These are phyloP conservation scores for Epinotia bilunana DNA, from an alignment of 2,888 invertebrate species.

Conservation along the genomic window DNA sequence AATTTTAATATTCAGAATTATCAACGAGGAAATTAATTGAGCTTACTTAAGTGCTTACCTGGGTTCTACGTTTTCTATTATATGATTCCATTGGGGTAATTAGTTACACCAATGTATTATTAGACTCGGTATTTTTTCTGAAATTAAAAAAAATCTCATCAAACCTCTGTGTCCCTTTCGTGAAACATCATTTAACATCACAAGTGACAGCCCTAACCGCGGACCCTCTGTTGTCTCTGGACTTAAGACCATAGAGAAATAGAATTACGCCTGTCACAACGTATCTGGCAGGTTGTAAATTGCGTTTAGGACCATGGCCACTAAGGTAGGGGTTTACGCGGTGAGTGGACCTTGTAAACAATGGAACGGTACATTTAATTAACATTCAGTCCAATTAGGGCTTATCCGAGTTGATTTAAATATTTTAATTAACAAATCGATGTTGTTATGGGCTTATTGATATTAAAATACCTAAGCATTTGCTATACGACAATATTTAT, in stretches of 20 bases:
- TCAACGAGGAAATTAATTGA: too few relatives aligned
- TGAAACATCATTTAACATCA: conserved; percentile 1
- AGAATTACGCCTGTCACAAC: conserved; percentile 42
- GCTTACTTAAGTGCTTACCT: too few relatives aligned
- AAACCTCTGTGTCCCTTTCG: background rate
- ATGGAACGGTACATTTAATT: conserved; percentile 18
- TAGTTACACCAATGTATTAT: too few relatives aligned
- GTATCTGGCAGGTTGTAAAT: conserved; percentile 41
- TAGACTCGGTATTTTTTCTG: background rate
- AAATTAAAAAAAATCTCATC: background rate
- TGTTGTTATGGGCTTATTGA: background rate
- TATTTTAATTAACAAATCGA: background rate
- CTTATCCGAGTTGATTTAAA: conserved; percentile 5
- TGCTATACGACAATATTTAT: too few relatives aligned
- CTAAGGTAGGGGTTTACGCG: conserved; percentile 15
- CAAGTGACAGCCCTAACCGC: conserved; percentile 23
- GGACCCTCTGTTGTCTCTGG: conserved; percentile 37
- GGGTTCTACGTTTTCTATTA: too few relatives aligned
- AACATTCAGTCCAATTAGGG: conserved; percentile 3
- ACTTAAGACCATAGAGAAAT: conserved; percentile 43
- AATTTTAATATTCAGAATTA: too few relatives aligned
- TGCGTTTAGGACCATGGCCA: conserved; percentile 28
- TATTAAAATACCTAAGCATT: background rate
- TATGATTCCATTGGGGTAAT: too few relatives aligned
- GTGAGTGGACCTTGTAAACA: conserved; percentile 7